These are phyloP conservation scores for Oscheius sp. DNA, from an alignment of 2,888 invertebrate genomes.

Conservation along the genomic window DNA sequence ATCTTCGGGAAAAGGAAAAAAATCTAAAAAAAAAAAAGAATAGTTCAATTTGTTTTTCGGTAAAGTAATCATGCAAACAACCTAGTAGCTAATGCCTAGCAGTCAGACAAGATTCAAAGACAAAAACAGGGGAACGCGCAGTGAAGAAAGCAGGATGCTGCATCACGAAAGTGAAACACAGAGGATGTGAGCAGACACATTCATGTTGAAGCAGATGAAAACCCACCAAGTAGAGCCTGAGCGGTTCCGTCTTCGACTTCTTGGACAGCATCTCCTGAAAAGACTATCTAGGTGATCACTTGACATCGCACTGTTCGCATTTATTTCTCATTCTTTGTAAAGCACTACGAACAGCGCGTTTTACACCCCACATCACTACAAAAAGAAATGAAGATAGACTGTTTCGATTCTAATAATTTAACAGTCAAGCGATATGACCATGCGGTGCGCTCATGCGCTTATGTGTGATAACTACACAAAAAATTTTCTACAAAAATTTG, in stretches of 20 bases:
- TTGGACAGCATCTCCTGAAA: conserved; percentile 53
- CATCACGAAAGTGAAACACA: neutral
- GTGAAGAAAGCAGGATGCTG: neutral
- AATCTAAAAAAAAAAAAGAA: no score
- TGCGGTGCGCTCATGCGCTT: conserved; percentile 14
- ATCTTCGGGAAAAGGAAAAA: no score
- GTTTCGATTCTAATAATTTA: neutral
- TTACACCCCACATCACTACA: conserved; percentile 17
- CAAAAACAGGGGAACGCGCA: neutral
- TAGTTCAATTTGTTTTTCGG: no score
- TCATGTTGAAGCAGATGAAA: neutral
- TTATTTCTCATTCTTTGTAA: no score
- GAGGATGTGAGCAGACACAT: conserved; percentile 1
- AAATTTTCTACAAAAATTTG: neutral
- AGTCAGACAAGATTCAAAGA: no score
- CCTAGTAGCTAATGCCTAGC: no score
- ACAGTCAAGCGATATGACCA: neutral
- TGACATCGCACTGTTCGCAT: conserved; percentile 19
- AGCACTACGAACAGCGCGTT: neutral
- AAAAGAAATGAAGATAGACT: conserved; percentile 5
- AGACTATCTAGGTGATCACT: conserved; percentile 38
- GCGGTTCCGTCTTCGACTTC: conserved; percentile 66
- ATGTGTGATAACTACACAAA: conserved; percentile 2
- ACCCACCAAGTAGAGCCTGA: conserved; percentile 65
- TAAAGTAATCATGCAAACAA: no score